These are phyloP conservation scores for Caenorhabditis remanei DNA, from an alignment of 1,140 invertebrate species.

Conservation along the genomic window DNA sequence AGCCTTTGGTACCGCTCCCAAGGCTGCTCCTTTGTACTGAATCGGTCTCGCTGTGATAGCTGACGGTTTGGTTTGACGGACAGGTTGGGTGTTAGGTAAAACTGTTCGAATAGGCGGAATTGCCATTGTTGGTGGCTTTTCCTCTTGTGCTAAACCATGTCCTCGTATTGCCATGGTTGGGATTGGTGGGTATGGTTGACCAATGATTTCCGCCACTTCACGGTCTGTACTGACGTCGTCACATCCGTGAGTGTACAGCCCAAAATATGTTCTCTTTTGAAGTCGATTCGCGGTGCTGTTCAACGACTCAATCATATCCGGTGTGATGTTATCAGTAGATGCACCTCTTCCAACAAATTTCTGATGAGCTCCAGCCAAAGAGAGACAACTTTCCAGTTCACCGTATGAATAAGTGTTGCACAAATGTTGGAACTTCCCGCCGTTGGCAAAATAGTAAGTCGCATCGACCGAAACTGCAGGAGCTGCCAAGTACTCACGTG, in stretches of 20 bases:
- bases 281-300: not conserved
- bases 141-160: too few species aligned
- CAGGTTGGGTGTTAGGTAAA: too few species aligned
- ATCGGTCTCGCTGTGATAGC: too few species aligned
- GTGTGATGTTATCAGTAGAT: not conserved
- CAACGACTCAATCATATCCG: not conserved
- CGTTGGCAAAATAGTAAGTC: not conserved
- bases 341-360: conserved; percentile 3
- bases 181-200: too few species aligned
- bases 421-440: not conserved
- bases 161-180: too few species aligned
- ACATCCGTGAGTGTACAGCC: not conserved
- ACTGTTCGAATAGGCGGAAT: too few species aligned
- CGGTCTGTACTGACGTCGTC: too few species aligned
- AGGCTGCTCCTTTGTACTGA: not conserved
- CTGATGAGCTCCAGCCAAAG: not conserved
- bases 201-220: too few species aligned
- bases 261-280: not conserved
- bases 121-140: too few species aligned
- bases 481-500: conserved; percentile 10
- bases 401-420: too few species aligned
- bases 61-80: too few species aligned
- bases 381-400: not conserved
- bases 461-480: not conserved
- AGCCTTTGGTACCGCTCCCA: not conserved